Evolutionary conservation across 2,113 vertebrate species (phyloP), one percentile per base, ranked within the genome.

Genomic region (Epinephelus fuscoguttatus): DNA sequence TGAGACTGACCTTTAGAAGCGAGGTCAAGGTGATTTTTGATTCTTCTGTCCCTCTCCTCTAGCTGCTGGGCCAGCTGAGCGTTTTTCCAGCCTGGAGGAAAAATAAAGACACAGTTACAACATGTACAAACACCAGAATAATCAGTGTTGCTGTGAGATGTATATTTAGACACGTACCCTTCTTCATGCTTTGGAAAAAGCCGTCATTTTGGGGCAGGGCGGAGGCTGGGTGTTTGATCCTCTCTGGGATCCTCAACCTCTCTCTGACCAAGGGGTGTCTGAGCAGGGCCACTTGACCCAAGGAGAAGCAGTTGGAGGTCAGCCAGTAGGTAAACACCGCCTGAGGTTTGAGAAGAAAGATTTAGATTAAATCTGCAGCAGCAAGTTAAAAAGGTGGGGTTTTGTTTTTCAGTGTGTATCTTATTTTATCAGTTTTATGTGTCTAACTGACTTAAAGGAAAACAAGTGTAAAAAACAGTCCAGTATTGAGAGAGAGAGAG

Each of bases 321-420:
- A 97, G 42, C 97, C 97, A 98, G 89, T 98, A 98, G n/a, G 96
- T 95, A 80, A 97, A 97, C 63, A 98, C 94, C 0, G 96, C 97
- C 97, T 98, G 89, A 6, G 27, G 33, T 42, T 80, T 1, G 0
- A 40, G 37, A 11, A 59, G 30, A 67, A 74, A 33, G 6, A 56
- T 18, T 42, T n/a, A 72, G 13, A 45, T 2, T 4, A 17, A 50
- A 37, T 37, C 33, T 37, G 33, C 6, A 37, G 33, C 33, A 7
- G 33, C 33, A 37, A 6, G 33, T 37, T 37, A 6, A 37, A 37
- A 37, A 6, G 33, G 6, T 8, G 6, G 33, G 33, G 33, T 37
- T 37, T 37, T 37, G 6, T 7, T 37, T 37, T 37, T 37, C 33
- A 37, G 6, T 1, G 33, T 37, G 6, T 37, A 37, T 37, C 6